These are phyloP conservation scores for Callosobruchus maculatus DNA, from an alignment of 2,888 invertebrate species.

Conservation along the genomic window DNA sequence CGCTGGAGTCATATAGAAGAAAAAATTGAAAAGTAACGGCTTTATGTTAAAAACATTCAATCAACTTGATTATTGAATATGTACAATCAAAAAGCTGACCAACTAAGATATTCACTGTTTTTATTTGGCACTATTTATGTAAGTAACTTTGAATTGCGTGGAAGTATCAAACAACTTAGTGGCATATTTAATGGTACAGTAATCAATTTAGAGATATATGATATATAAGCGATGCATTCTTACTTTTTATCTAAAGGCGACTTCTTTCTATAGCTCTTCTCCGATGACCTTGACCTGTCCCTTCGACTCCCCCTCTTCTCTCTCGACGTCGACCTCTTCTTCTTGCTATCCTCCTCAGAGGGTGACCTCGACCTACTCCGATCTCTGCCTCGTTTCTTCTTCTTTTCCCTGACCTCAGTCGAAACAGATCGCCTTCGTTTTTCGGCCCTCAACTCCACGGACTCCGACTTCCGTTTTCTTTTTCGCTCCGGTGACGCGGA, in stretches of 20 bases:
- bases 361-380: slow-evolving; percentile 10
- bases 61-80: too few relatives aligned
- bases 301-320: slow-evolving; percentile 3
- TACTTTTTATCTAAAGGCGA: not conserved
- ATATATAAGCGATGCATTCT: too few relatives aligned
- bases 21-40: too few relatives aligned
- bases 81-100: too few relatives aligned
- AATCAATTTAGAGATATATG: too few relatives aligned
- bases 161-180: too few relatives aligned
- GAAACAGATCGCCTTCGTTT: slow-evolving; percentile 16
- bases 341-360: slow-evolving; percentile 17
- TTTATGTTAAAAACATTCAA: too few relatives aligned
- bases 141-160: too few relatives aligned
- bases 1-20: too few relatives aligned
- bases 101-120: too few relatives aligned
- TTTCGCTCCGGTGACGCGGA: not conserved
- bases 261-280: not conserved
- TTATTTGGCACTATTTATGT: too few relatives aligned
- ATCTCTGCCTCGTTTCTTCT: not conserved
- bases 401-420: slow-evolving; percentile 6
- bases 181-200: too few relatives aligned
- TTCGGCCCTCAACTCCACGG: slow-evolving; percentile 6
- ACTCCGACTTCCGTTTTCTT: slow-evolving; percentile 8
- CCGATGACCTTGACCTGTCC: slow-evolving; percentile 1
- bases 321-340: slow-evolving; percentile 5